Evolutionary conservation across 2,113 vertebrate species (phyloP).

Genomic region (Rhipidura dahli): DNA sequence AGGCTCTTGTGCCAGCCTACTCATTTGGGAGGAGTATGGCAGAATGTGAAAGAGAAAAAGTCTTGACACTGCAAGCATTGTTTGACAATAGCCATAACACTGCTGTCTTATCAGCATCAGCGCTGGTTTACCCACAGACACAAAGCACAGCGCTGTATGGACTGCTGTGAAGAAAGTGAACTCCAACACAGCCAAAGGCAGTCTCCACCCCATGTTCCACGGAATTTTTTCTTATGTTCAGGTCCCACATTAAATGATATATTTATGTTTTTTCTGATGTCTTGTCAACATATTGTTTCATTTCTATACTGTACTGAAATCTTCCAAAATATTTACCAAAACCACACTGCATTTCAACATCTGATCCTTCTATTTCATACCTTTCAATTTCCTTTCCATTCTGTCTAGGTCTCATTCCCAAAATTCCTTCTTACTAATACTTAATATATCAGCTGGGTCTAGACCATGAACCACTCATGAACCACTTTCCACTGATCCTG

Average conservation of each 20-base stretch:
- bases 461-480: background rate
- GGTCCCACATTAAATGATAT: background rate
- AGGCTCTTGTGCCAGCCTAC: background rate
- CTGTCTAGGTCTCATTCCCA: background rate
- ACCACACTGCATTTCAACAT: background rate
- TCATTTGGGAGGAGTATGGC: background rate
- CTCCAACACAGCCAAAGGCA: background rate
- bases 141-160: rapidly evolving
- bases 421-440: background rate
- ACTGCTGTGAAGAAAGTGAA: background rate
- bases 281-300: background rate
- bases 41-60: background rate
- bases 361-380: rapidly evolving
- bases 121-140: background rate
- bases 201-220: background rate
- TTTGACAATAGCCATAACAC: background rate
- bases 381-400: background rate
- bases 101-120: background rate
- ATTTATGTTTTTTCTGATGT: background rate
- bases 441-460: background rate
- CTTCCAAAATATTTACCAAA: background rate
- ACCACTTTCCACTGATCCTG: background rate
- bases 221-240: background rate
- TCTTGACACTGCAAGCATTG: background rate
- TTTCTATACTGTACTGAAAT: background rate